Percentiles rank a stretch among this genome's conserved stretches.
Conservation (phyloP, 2,888 invertebrate species). For the Acronicta psi region DNA sequence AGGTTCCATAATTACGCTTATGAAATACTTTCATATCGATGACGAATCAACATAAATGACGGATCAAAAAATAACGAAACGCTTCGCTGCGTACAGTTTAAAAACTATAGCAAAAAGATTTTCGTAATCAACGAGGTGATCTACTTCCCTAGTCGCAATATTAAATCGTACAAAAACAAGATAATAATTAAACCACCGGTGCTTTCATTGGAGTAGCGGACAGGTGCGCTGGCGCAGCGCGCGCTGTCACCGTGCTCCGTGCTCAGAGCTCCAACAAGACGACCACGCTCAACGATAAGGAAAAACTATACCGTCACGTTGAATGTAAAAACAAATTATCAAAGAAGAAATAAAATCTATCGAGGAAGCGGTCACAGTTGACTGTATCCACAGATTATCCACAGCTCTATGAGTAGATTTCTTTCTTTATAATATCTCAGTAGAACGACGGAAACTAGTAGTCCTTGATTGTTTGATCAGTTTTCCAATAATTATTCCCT, state of each 20-base stretch:
- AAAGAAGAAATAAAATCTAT: slow-evolving; percentile 83
- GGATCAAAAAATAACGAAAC: slow-evolving; percentile 72
- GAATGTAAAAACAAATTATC: slow-evolving; percentile 86
- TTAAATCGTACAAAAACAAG: slow-evolving; percentile 82
- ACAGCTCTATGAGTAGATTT: slow-evolving; percentile 80
- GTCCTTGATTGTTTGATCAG: slow-evolving; percentile 84
- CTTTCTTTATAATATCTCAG: slow-evolving; percentile 76
- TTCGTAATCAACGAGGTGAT: slow-evolving; percentile 85
- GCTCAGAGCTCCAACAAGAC: slow-evolving; percentile 70
- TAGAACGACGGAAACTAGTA: slow-evolving; percentile 78
- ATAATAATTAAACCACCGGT: slow-evolving; percentile 83
- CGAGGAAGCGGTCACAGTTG: slow-evolving; percentile 88
- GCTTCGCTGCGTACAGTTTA: slow-evolving; percentile 73
- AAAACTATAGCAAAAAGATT: slow-evolving; percentile 84
- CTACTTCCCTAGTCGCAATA: slow-evolving; percentile 85
- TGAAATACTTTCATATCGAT: slow-evolving; percentile 71
- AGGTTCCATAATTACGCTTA: slow-evolving; percentile 66
- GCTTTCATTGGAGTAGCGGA: slow-evolving; percentile 74
- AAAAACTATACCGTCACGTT: slow-evolving; percentile 80
- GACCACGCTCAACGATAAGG: slow-evolving; percentile 64
- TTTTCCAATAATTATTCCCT: slow-evolving; percentile 85
- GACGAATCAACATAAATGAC: slow-evolving; percentile 69
- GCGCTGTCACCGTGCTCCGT: slow-evolving; percentile 39
- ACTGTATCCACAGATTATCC: slow-evolving; percentile 84
- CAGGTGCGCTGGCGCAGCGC: slow-evolving; percentile 67